Base-by-base conservation (phyloP, 2,888 invertebrate genomes). In the Hydraecia micacea region DNA sequence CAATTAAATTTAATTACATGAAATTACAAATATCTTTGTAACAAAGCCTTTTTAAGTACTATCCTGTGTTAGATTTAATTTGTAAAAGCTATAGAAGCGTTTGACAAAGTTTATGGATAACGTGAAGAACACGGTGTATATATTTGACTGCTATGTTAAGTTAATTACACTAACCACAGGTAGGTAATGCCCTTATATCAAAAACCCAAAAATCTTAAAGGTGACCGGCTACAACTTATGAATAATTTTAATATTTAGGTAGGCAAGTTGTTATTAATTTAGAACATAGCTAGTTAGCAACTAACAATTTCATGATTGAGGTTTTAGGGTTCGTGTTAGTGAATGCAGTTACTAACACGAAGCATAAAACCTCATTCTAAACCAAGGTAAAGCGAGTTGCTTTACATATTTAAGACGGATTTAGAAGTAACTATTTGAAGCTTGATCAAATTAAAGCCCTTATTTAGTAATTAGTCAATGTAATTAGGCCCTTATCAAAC, bases 301-400 rank as follows among this genome's bases (percentile, higher is more conserved):
- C 13, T 13, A 49, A 60, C 3, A 18, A 18, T 67, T 49, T 39
- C n/a, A 46, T 11, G 73, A 72, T 42, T 75, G 2, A n/a, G 25
- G 9, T 9, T 52, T 25, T 25, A 55, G 52, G n/a, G 11, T 58
- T n/a, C 11, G 55, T 58, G n/a, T 11, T n/a, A 13, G 4, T 11
- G 11, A 58, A 25, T 55, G 55, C n/a, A 73, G 58, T 55, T 49
- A 65, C 0, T 8, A 15, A 13, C 15, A 39, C n/a, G 7, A 60
- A 52, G 25, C 42, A 15, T 18, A 39, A 49, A 65, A 49, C 8
- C 42, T 25, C 28, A 46, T 36, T 46, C 68, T n/a, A 36, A 52
- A 60, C 49, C 39, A 52, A 76, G 68, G n/a, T 49, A 69, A 65
- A 77, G n/a, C 66, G 32, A 60, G 79, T 81, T 81, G 67, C 66